Conservation (phyloP, 35 echinoderm and acorn worm species). For the Eucidaris tribuloides region DNA sequence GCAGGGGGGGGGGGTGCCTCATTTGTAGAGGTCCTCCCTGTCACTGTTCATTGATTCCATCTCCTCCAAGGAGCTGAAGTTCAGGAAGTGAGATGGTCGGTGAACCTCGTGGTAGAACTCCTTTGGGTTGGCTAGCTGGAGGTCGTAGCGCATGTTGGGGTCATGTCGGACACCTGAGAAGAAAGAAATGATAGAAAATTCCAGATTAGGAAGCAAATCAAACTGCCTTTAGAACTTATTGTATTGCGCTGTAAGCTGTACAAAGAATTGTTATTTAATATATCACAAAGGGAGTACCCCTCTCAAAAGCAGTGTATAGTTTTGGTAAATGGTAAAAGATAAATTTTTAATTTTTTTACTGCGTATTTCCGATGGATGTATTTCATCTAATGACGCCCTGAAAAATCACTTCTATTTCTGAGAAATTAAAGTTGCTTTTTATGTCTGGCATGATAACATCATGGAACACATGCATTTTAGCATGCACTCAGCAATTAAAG, state of each 20-base stretch:
- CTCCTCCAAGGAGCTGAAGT: slow-evolving; percentile 92
- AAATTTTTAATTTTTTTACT: too few species aligned
- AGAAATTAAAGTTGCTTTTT: neutral
- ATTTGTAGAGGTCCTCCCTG: slow-evolving; percentile 86
- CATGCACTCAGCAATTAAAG: neutral
- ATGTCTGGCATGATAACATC: neutral
- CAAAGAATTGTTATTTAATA: too few species aligned
- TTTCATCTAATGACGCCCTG: too few species aligned
- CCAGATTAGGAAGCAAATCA: neutral
- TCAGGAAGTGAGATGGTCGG: slow-evolving; percentile 91
- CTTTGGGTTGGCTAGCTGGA: slow-evolving; percentile 92
- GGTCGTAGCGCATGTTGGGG: slow-evolving; percentile 85
- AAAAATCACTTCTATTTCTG: neutral
- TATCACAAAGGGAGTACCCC: too few species aligned
- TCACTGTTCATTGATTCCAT: slow-evolving; percentile 71
- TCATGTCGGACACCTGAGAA: slow-evolving; percentile 92
- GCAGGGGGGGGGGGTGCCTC: too few species aligned
- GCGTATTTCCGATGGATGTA: too few species aligned
- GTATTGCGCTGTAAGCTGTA: neutral
- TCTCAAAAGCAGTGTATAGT: too few species aligned
- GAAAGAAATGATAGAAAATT: too few species aligned
- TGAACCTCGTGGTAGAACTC: slow-evolving; percentile 99
- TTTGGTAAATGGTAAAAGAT: too few species aligned
- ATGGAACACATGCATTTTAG: neutral
- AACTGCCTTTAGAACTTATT: neutral